Percentiles rank a stretch among this genome's conserved stretches.
Evolutionary conservation across 1,140 invertebrate species (phyloP).

Genomic region (Cydia splendana): DNA sequence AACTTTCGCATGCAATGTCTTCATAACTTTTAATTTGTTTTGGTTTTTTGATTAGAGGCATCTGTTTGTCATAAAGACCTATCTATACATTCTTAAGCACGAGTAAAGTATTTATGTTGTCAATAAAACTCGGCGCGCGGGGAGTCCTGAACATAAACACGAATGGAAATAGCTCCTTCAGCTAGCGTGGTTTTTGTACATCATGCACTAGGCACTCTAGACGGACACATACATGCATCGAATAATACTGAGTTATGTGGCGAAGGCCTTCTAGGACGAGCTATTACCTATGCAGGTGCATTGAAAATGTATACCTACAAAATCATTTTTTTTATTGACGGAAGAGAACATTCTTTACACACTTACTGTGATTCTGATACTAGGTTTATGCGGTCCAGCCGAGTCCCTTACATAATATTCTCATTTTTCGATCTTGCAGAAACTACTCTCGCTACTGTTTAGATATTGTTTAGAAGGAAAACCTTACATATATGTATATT

Average conservation of each 20-base stretch:
- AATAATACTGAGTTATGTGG: background rate
- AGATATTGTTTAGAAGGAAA: too few species aligned
- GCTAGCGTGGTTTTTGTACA: constrained; percentile 22
- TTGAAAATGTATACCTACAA: too few species aligned
- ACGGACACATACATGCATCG: background rate
- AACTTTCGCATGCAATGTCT: background rate
- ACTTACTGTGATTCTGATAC: too few species aligned
- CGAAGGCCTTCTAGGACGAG: background rate
- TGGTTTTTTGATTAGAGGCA: too few species aligned
- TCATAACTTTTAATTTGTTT: too few species aligned
- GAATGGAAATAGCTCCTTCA: constrained; percentile 58
- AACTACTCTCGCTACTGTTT: too few species aligned
- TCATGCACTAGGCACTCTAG: background rate
- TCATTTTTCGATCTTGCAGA: too few species aligned
- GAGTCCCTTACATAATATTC: too few species aligned
- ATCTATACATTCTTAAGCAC: background rate
- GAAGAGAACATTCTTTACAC: too few species aligned
- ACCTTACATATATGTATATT: too few species aligned
- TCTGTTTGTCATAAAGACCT: background rate
- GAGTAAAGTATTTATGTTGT: constrained; percentile 63
- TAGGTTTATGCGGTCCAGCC: too few species aligned
- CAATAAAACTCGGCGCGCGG: constrained; percentile 64
- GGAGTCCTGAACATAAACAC: constrained; percentile 66
- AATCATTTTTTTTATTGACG: too few species aligned
- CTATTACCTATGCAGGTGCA: background rate